These are phyloP conservation scores for Leptinotarsa rubiginosa DNA, from an alignment of 2,888 invertebrate species.

Conservation along the genomic window DNA sequence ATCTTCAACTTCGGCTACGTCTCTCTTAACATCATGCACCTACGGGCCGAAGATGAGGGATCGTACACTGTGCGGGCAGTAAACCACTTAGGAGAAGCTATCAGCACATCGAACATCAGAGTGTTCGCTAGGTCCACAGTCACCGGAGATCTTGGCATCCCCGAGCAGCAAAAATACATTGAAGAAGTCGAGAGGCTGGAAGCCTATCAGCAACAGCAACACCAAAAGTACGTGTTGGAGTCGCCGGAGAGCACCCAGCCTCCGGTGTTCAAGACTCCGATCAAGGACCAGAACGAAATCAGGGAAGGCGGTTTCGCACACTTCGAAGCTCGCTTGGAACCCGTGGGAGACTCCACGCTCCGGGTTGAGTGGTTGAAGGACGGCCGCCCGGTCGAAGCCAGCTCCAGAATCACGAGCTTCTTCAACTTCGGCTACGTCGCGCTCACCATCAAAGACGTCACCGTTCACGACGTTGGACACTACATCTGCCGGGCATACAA, in stretches of 20 bases:
- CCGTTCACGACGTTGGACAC: slow-evolving; percentile 88
- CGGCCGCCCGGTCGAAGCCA: slow-evolving; percentile 89
- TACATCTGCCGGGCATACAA: slow-evolving; percentile 92
- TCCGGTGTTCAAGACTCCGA: slow-evolving; percentile 90
- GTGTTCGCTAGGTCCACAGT: slow-evolving; percentile 84
- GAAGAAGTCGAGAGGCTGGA: slow-evolving; percentile 92
- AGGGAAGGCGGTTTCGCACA: slow-evolving; percentile 95
- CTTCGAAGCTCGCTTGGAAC: slow-evolving; percentile 94
- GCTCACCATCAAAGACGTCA: slow-evolving; percentile 91
- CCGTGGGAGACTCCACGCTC: slow-evolving; percentile 89
- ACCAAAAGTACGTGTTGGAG: slow-evolving; percentile 84
- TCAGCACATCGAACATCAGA: slow-evolving; percentile 82
- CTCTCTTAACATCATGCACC: slow-evolving; percentile 97
- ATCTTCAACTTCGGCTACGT: slow-evolving; percentile 99
- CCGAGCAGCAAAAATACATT: slow-evolving; percentile 90
- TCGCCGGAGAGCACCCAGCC: slow-evolving; percentile 82
- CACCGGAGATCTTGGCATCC: slow-evolving; percentile 84
- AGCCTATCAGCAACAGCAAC: slow-evolving; percentile 86
- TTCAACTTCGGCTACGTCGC: slow-evolving; percentile 97
- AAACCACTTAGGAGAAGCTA: slow-evolving; percentile 90
- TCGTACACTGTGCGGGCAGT: slow-evolving; percentile 92
- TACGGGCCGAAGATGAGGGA: slow-evolving; percentile 98
- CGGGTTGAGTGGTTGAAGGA: slow-evolving; percentile 94
- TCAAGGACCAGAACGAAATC: slow-evolving; percentile 86
- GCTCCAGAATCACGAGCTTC: slow-evolving; percentile 92